Evolutionary conservation across 2,888 invertebrate genomes (phyloP), one percentile per base, ranked within the genome.

Genomic region (Heliconius ismenius): DNA sequence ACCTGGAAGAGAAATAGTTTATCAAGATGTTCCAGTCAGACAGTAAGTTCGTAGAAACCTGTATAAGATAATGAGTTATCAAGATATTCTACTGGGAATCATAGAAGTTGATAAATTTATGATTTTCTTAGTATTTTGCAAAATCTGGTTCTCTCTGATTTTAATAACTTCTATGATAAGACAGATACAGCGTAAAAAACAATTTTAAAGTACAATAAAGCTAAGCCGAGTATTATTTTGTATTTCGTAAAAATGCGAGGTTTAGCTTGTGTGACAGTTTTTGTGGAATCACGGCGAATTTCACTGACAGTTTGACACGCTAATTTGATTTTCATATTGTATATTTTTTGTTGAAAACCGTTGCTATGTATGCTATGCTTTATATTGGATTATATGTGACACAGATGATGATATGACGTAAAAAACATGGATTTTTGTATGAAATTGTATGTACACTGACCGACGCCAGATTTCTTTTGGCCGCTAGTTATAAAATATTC

Each of bases 251-350:
- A 58, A 68, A 62, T 10, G 73, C 63, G 75, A 64, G 77, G 77
- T 73, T 75, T 78, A 60, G 63, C 75, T 63, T 64, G 63, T 69
- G 54, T 68, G 73, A 62, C 69, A 72, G 63, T 21, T 73, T 75
- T 68, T 75, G 74, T 60, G 39, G 73, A 58, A 74, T 77, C 72
- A 73, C 69, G 69, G 36, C 43, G 24, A 39, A 73, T 78, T 73
- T 69, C 39, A 73, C 75, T 75, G 77, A 77, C 78, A 75, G 63
- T 63, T 78, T 75, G 75, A 78, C 78, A 73, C 39, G 72, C n/a
- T 72, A 75, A 78, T 78, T 78, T 75, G 49, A 62, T 78, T 75
- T 32, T 74, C 39, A 58, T n/a, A 60, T 75, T 36, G 64, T 39
- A 62, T 72, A n/a, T 58, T 58, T 58, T 58, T n/a, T 58, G n/a